phyloP scores from a whole-genome alignment of 2,797 vertebrate species.

The Syngnathus rostellatus region DNA sequence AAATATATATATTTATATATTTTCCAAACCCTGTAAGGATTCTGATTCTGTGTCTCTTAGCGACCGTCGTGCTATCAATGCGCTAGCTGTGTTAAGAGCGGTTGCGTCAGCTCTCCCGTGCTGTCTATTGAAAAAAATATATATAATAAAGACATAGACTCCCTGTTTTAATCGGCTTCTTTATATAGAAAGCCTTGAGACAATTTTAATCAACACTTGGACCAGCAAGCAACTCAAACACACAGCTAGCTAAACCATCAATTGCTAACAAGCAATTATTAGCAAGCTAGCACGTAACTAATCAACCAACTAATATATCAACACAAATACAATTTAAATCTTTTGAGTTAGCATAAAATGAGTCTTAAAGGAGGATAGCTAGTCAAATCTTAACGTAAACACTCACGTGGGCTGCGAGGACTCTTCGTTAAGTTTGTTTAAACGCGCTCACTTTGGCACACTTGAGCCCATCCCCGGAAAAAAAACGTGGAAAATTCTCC shows the following conservation, averaged over 20 bases:
- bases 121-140: too few relatives aligned
- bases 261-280: neutral
- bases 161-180: neutral
- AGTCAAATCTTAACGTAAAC: constrained; percentile 37
- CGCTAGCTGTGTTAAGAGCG: too few relatives aligned
- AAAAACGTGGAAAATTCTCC: constrained; percentile 13
- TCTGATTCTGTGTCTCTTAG: neutral
- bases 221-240: too few relatives aligned
- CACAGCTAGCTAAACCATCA: neutral
- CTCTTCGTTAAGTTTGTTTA: constrained; percentile 38
- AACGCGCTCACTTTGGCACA: constrained; percentile 26
- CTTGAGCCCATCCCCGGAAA: constrained; percentile 19
- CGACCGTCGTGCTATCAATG: neutral
- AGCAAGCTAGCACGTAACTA: neutral
- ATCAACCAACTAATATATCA: neutral
- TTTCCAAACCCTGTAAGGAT: neutral
- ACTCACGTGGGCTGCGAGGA: constrained; percentile 25
- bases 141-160: neutral
- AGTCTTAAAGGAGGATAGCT: constrained; percentile 10
- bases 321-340: too few relatives aligned
- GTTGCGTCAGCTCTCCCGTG: too few relatives aligned
- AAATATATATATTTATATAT: neutral
- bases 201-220: too few relatives aligned
- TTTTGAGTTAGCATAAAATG: neutral
- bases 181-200: too few relatives aligned